Evolutionary conservation across 2,797 vertebrate genomes (phyloP), one percentile per base, ranked within the genome.

Genomic region (Limnodromus scolopaceus): DNA sequence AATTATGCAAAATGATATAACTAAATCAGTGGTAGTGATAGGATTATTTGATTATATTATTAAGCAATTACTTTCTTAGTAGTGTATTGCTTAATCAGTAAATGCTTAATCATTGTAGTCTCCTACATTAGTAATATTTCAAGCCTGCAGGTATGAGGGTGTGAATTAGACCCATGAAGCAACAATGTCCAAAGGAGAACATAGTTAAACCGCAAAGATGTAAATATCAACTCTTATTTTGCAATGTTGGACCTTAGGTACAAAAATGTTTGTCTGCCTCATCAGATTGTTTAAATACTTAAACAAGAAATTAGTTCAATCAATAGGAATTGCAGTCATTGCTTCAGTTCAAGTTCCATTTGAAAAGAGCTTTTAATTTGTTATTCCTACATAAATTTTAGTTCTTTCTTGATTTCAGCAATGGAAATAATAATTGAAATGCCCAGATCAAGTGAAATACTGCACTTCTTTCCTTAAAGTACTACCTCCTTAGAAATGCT

Each of bases 391-490:
- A 28, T 84, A 84, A 60, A 10, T 82, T 92, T 79, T 84, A 11
- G 3, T 65, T 78, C 22, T 5, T 79, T 57, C 32, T 85, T 64
- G 45, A 64, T 71, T 93, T 28, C 18, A 55, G 39, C 30, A 70
- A 32, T 87, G 39, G n/a, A 77, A 95, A 66, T 32, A 89, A 72
- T 84, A 74, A 66, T 75, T 43, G n/a, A 92, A 95, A 77, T 81
- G 24, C 45, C 32, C 46, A 82, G 48, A 84, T 51, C 23, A 77
- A 77, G 45, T 65, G 30, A 96, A 84, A 83, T 81, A 75, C 28
- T 85, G 32, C 6, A 10, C 13, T 57, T 76, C 30, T 30, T 11
- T 19, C 34, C 54, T 81, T 61, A 30, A 95, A 84, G 34, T 63
- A 30, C 8, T 55, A 43, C 4, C 10, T 75, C 61, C 39, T 55